These are phyloP conservation scores for Exaiptasia diaphana DNA, from an alignment of 64 coral and sea anemone species.

Conservation along the genomic window DNA sequence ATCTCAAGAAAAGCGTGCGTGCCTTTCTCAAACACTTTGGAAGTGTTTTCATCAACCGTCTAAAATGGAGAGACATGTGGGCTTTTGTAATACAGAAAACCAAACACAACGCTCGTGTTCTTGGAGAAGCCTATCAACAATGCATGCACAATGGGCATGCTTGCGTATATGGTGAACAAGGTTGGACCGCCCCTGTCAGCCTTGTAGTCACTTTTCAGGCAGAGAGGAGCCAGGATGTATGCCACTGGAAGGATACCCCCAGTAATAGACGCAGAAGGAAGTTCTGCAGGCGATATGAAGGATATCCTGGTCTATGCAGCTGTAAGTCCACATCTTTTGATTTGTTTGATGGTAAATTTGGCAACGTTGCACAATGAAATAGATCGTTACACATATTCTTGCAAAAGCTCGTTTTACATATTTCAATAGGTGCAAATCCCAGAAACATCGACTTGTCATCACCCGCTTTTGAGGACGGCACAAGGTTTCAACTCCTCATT, in stretches of 20 bases:
- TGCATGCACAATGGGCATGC: not conserved
- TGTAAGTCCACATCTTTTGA: conserved; percentile 45
- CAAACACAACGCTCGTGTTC: conserved; percentile 10
- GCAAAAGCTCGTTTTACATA: not conserved
- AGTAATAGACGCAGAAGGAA: conserved; percentile 47
- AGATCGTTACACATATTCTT: not conserved
- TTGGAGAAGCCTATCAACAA: conserved; percentile 68
- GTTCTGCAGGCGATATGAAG: conserved; percentile 86
- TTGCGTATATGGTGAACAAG: too few relatives aligned
- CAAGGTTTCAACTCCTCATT: conserved; percentile 18
- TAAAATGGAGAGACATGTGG: conserved; percentile 77
- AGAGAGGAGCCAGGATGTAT: conserved; percentile 8
- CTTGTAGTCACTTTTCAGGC: conserved; percentile 9
- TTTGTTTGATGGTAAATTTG: not conserved
- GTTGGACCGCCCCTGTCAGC: conserved; percentile 21
- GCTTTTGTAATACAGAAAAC: conserved; percentile 72
- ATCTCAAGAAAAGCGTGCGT: conserved; percentile 16
- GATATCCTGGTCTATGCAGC: conserved; percentile 64
- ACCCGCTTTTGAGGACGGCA: conserved; percentile 27
- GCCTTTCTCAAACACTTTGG: conserved; percentile 48
- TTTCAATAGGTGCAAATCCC: conserved; percentile 21
- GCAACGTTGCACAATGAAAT: not conserved
- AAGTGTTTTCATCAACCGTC: conserved; percentile 58
- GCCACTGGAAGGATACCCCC: conserved; percentile 60
- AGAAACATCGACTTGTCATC: not conserved